These are phyloP conservation scores for Solea solea DNA, from an alignment of 2,113 vertebrate species.

Conservation along the genomic window DNA sequence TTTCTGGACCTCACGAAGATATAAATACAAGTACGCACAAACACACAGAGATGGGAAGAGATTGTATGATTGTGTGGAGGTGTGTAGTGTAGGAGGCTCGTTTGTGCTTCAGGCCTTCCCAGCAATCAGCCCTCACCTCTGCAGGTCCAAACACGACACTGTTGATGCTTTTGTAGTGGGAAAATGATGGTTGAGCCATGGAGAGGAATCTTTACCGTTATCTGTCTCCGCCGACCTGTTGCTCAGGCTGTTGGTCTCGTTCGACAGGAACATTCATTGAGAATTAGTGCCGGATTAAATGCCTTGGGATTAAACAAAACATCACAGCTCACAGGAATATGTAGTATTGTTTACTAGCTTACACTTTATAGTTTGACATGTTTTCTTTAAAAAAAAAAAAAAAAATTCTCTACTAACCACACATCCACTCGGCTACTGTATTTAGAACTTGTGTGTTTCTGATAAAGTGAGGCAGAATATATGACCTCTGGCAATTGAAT, in stretches of 20 bases:
- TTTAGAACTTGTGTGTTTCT: no score
- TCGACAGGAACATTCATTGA: conserved; percentile 46
- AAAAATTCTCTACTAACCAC: not conserved
- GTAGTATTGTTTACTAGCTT: not conserved
- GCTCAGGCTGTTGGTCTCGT: conserved; percentile 54
- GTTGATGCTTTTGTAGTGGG: conserved; percentile 54
- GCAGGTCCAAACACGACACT: conserved; percentile 68
- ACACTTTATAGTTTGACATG: not conserved
- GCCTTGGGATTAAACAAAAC: conserved; percentile 12
- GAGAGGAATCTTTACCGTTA: conserved; percentile 58
- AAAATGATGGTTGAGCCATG: conserved; percentile 41
- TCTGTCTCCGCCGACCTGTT: conserved; percentile 36
- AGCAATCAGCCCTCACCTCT: conserved; percentile 50
- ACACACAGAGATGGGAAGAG: conserved; percentile 38
- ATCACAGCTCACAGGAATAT: conserved; percentile 21
- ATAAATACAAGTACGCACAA: not conserved
- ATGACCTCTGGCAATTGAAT: no score
- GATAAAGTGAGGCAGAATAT: no score
- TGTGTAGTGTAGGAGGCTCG: conserved; percentile 48
- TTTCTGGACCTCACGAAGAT: no score
- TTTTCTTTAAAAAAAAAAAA: no score
- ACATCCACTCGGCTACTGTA: no score
- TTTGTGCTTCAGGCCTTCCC: conserved; percentile 58
- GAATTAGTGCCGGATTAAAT: conserved; percentile 25
- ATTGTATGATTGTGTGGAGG: conserved; percentile 49